Conservation (phyloP, 2,113 vertebrate genomes). For the Uria aalge region DNA sequence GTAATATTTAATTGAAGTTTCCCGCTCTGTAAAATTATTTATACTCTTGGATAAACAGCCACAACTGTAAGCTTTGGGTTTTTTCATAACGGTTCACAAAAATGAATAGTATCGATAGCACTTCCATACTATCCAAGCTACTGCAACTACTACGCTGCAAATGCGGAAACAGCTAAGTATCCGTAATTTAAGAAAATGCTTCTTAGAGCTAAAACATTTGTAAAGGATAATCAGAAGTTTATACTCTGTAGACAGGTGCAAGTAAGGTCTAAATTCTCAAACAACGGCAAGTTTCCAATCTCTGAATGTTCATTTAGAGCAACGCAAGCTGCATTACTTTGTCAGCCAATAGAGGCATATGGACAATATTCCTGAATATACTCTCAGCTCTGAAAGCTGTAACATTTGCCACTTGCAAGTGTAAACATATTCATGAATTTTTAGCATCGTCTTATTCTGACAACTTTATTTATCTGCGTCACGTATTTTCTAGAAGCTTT, state of each 20-base stretch:
- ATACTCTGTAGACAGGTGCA: conserved; percentile 11
- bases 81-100: conserved; percentile 29
- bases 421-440: conserved; percentile 64
- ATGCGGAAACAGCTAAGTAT: background rate
- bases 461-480: background rate
- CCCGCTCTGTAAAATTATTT: conserved; percentile 35
- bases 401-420: conserved; percentile 54
- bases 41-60: conserved; percentile 8
- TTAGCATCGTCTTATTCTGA: conserved; percentile 32
- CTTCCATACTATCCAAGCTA: background rate
- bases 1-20: conserved; percentile 50
- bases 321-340: conserved; percentile 48
- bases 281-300: conserved; percentile 63
- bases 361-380: conserved; percentile 57
- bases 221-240: conserved; percentile 48
- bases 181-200: background rate
- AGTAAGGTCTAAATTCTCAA: conserved; percentile 54
- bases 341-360: conserved; percentile 72
- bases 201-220: background rate
- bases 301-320: conserved; percentile 71
- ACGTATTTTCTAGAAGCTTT: background rate
- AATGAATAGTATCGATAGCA: background rate
- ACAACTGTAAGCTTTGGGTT: background rate
- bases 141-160: background rate
- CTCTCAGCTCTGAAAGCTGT: conserved; percentile 46